Base-by-base conservation (phyloP, 2,888 invertebrate species). In the Anodontia alba region DNA sequence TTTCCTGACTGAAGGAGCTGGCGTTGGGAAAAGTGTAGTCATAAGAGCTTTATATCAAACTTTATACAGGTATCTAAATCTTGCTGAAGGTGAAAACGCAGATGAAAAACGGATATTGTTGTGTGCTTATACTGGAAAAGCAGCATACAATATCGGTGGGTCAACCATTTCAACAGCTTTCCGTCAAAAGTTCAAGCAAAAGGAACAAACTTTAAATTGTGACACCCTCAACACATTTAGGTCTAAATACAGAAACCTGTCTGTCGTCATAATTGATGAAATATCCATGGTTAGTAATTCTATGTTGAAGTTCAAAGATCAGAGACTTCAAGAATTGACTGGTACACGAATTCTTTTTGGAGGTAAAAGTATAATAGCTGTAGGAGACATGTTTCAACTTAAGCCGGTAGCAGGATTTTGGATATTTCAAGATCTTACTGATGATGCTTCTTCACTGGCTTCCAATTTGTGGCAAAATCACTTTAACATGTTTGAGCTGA, bases 71-170 rank as follows among this genome's bases (percentile, higher is more conserved):
- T 12, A 8, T 5, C 46, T 84, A 20, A 72, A 79, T 76, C 67
- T 78, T 10, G 57, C n/a, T 36, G 77, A 80, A 68, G 84, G 77
- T 29, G 77, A 84, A 77, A 75, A 81, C 75, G 71, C 81, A 54
- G 84, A 84, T 77, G 77, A 84, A 33, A 74, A 73, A 33, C 76
- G 79, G 79, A 75, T 84, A 62, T 38, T 84, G 26, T 57, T 84
- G 0, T 84, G 84, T 84, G 84, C 83, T n/a, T 77, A 29, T 68
- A 83, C 80, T 31, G 83, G 80, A 49, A 82, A 82, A 71, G 81
- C 84, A 42, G 84, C 81, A 20, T 85, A 57, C 38, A 81, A 82
- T 49, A 82, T 85, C 10, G 80, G 80, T 80, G 84, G 84, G 26
- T 38, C 70, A 42, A 85, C 84, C 3, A 82, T 85, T 38, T 75